Evolutionary conservation across 2,797 vertebrate species (phyloP), one percentile per base, ranked within the genome.

Genomic region (Chloroceryle inda): DNA sequence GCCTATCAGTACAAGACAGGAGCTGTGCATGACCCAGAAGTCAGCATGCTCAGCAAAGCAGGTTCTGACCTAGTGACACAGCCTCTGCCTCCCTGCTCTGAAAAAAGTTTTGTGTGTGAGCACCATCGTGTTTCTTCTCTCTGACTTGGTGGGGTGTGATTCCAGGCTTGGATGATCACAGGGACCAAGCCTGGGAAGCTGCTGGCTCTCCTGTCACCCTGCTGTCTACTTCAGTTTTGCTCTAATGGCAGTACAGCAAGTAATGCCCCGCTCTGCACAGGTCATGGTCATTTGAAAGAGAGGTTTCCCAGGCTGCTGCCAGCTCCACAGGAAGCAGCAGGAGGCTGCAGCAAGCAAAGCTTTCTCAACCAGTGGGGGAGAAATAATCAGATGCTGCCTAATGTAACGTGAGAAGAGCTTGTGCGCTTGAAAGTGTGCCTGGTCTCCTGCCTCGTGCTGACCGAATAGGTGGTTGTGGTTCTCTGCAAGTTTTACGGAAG

Each of bases 381-480:
- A 53, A 92, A n/a, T 18, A 20, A 56, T 62, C 2, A 2, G 23
- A 16, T 47, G 15, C 21, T 44, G 40, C 18, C 69, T 49, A 27
- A 61, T 66, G 66, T 38, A 58, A n/a, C 31, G 42, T 62, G 42
- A 42, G 23, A 71, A 42, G 42, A 53, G 12, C 5, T 42, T n/a
- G 31, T 10, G 5, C 10, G 27, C 61, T 58, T n/a, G 5, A 21
- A 56, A 58, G 19, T 0, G 2, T 5, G 33, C 24, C 24, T 19
- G 7, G 27, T 69, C 56, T 68, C 44, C 62, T 47, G 29, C 49
- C 21, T 47, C 3, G 2, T 5, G 0, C 6, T 42, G 56, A 24
- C 47, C 2, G 1, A 2, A 16, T 27, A 7, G 2, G 0, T 21
- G 31, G 53, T 52, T 47, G 6, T 13, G 0, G 23, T 77, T 38